Conservation (phyloP, 2,113 vertebrate genomes). For the Saguinus midas region DNA sequence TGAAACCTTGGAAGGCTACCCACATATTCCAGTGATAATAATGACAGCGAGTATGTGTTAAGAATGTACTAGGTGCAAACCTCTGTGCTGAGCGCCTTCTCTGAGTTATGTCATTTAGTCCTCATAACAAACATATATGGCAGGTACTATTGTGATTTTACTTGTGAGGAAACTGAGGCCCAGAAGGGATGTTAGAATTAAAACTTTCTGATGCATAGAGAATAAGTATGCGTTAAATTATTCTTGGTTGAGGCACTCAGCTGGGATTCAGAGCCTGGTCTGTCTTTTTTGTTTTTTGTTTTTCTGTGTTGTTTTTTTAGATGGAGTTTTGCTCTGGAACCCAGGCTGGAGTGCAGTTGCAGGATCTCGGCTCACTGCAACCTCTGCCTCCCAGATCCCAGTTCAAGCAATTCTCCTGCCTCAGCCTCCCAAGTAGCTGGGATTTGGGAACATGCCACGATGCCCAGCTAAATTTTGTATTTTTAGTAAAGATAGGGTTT, state of each 20-base stretch:
- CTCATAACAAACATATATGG: neutral
- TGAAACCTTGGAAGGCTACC: neutral
- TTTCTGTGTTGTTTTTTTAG: no score
- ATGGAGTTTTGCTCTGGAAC: no score
- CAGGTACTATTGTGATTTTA: neutral
- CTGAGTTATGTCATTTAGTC: neutral
- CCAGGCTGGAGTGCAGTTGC: no score
- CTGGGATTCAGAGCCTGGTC: neutral
- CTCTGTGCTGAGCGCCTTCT: neutral
- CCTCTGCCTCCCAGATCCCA: rapidly evolving
- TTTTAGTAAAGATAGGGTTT: no score
- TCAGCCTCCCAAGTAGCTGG: no score
- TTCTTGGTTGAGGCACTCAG: neutral
- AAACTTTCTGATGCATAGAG: neutral
- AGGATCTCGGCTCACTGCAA: no score
- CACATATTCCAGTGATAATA: neutral
- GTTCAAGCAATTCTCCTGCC: no score
- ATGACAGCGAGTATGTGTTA: neutral
- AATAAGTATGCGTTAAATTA: neutral
- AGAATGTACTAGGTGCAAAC: neutral
- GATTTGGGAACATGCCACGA: no score
- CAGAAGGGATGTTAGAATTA: neutral
- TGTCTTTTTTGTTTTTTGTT: no score
- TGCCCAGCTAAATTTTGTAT: no score
- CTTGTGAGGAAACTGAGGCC: neutral